These are phyloP conservation scores for Apis laboriosa DNA, from an alignment of 1,140 invertebrate species.

Conservation along the genomic window DNA sequence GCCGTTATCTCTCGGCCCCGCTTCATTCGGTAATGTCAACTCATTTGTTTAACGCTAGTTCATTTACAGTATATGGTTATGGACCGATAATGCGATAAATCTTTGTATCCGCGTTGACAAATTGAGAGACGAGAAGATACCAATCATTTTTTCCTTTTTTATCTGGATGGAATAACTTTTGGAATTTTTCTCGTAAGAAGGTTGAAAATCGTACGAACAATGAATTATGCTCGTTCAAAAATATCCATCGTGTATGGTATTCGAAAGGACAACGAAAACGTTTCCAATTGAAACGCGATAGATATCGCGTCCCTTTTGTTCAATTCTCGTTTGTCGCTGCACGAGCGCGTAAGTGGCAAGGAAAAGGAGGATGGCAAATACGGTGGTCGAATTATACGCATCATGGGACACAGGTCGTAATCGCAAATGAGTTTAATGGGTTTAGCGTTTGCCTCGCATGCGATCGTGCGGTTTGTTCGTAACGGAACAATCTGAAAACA, in stretches of 20 bases:
- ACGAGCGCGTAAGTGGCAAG: not conserved
- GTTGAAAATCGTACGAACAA: too few species aligned
- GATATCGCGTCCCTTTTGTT: too few species aligned
- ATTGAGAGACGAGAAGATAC: not conserved
- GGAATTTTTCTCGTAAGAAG: too few species aligned
- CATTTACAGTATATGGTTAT: too few species aligned
- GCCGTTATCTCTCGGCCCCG: not conserved
- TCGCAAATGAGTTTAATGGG: constrained; percentile 59
- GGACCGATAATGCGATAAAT: too few species aligned
- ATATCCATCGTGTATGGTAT: too few species aligned
- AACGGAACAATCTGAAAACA: constrained; percentile 65
- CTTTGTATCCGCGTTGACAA: not conserved
- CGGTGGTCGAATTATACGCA: constrained; percentile 46
- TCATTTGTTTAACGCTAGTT: not conserved
- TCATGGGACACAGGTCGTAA: constrained; percentile 38
- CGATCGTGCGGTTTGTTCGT: constrained; percentile 55
- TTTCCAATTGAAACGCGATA: too few species aligned
- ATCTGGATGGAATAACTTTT: too few species aligned
- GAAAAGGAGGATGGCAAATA: constrained; percentile 33
- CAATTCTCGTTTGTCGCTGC: too few species aligned
- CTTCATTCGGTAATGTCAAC: not conserved
- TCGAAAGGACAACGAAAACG: too few species aligned
- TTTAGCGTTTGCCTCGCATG: constrained; percentile 54
- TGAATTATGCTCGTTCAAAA: too few species aligned
- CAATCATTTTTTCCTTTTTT: too few species aligned